These are phyloP conservation scores for Daktulosphaira vitifoliae DNA, from an alignment of 1,140 invertebrate species.

Conservation along the genomic window DNA sequence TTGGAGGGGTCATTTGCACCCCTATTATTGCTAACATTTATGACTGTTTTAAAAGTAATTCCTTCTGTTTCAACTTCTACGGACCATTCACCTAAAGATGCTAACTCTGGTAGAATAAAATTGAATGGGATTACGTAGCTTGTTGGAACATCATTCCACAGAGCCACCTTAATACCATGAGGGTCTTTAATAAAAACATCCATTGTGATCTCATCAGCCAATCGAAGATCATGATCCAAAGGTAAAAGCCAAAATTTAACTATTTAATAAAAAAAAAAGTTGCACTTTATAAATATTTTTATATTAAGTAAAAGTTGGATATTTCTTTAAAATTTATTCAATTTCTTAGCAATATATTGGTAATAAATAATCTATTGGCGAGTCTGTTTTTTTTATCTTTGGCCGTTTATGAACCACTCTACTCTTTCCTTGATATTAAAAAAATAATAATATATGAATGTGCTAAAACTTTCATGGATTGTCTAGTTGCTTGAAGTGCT, in stretches of 20 bases:
- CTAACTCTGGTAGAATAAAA: conserved; percentile 47
- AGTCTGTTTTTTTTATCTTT: no score
- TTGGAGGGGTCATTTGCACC: conserved; percentile 37
- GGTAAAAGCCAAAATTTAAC: conserved; percentile 56
- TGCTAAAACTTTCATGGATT: no score
- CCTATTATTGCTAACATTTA: conserved; percentile 43
- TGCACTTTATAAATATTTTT: no score
- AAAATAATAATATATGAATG: no score
- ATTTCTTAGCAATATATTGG: no score
- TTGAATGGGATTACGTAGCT: conserved; percentile 39
- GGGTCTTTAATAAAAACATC: conserved; percentile 53
- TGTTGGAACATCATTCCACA: conserved; percentile 52
- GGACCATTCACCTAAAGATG: conserved; percentile 49
- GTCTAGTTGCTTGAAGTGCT: no score
- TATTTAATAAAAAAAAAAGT: conserved; percentile 42
- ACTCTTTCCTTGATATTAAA: no score
- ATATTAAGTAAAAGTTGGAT: no score
- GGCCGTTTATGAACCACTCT: no score
- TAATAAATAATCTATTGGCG: no score
- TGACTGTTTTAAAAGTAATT: conserved; percentile 45
- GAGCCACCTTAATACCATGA: conserved; percentile 51
- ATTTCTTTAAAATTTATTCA: no score
- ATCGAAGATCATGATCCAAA: conserved; percentile 51
- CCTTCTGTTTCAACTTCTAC: conserved; percentile 50
- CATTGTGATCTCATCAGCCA: conserved; percentile 49